Percentiles rank a stretch among this genome's conserved stretches.
Evolutionary conservation across 1,140 invertebrate genomes (phyloP).

Genomic region (Caenorhabditis brenneri): DNA sequence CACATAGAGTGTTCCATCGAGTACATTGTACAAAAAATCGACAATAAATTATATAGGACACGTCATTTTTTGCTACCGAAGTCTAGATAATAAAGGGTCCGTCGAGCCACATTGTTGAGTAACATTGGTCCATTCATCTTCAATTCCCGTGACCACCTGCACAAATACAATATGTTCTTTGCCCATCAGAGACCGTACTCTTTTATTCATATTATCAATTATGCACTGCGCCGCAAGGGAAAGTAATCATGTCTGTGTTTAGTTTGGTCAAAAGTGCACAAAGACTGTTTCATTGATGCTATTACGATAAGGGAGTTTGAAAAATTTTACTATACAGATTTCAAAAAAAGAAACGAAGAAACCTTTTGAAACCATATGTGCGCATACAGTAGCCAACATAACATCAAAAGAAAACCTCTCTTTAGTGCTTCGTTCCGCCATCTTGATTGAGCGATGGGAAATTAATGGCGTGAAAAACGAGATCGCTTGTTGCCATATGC

Average conservation of each 20-base stretch:
- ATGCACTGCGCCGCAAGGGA: neutral
- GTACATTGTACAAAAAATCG: neutral
- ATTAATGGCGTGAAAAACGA: conserved; percentile 6
- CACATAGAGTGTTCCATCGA: neutral
- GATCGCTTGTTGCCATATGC: conserved; percentile 21
- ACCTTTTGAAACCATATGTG: conserved; percentile 12
- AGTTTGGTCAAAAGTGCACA: neutral
- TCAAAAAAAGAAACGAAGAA: neutral
- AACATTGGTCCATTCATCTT: neutral
- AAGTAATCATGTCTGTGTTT: neutral
- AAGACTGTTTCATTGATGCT: conserved; percentile 4
- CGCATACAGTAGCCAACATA: conserved; percentile 14
- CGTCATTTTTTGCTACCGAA: neutral
- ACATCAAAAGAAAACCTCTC: neutral
- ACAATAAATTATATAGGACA: neutral
- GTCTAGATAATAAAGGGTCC: neutral
- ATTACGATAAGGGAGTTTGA: neutral
- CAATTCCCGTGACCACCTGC: neutral
- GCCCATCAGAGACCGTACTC: neutral
- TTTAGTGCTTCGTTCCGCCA: neutral
- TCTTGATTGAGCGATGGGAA: conserved; percentile 14
- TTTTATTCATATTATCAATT: neutral
- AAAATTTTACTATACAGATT: no score
- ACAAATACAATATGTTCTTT: conserved; percentile 13
- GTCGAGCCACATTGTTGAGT: neutral